Base-by-base conservation (phyloP, 2,888 invertebrate genomes). In the Pseudococcus jackbeardsleyi region DNA sequence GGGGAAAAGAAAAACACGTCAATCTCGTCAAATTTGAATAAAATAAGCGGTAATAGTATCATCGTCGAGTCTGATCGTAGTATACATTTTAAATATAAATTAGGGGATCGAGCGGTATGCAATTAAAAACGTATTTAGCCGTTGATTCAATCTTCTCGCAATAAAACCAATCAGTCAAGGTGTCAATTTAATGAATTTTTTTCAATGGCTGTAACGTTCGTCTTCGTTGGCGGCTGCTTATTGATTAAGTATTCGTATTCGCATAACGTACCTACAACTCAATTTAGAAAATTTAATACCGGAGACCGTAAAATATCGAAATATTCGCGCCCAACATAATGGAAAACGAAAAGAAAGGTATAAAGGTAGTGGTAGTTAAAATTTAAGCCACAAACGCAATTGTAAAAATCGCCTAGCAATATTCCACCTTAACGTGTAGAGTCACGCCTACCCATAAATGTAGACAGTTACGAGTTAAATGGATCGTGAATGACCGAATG, bases 401-500 rank as follows among this genome's bases (percentile, higher is more conserved):
- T 68, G 68, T 86, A 85, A 85, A 42, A 50, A 54, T 54, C 33
- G 64, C 85, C 59, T 86, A 42, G 39, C 64, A 68, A 86, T 86
- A 86, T 86, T 86, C 48, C 48, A 42, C 42, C 42, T 42, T 39
- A 86, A 48, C 86, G 48, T 77, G 86, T 72, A 86, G 8, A 82
- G 86, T 86, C 86, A 86, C 86, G 86, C 86, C 86, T 86, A 86
- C 86, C 68, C 42, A 86, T 72, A 86, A 68, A 39, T 15, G 72
- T 12, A 77, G 77, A 86, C 86, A 86, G 86, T 86, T 82, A 33
- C 72, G 86, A 86, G 86, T 77, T 86, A 86, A 86, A 86, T 86
- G 86, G 86, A 86, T 86, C 86, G 86, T 86, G 86, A 86, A 86
- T 86, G 86, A 86, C 86, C 77, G 64, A 86, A 86, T 86, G 86